Evolutionary conservation across 2,113 vertebrate species (phyloP), one percentile per base, ranked within the genome.

Genomic region (Azemiops feae): DNA sequence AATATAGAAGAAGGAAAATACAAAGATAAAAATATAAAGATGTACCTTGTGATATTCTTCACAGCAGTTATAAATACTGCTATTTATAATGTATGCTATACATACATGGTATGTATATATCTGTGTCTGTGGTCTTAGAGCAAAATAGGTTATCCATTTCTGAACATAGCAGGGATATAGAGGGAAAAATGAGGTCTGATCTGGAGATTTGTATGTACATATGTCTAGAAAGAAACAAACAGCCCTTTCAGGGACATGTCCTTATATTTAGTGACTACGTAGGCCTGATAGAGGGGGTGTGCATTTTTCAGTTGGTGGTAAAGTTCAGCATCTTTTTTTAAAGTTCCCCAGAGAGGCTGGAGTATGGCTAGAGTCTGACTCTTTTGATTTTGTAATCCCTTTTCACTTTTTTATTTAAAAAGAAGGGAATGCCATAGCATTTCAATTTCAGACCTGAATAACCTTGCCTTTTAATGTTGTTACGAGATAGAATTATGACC

Each of bases 211-310:
- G 23, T 39, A 34, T 57, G 96, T 91, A 81, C 81, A 87, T 47
- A 39, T 64, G 85, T 91, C 93, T 87, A 85, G 52, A 87, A 92
- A 91, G 88, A 94, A 96, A 95, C 86, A 88, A 87, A 6, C 81
- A 85, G 85, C 0, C n/a, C 1, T 93, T 93, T 89, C 55, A 47
- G 93, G 85, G 90, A 87, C 5, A 22, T 14, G 11, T 20, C 45
- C 90, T 88, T 92, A 81, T 25, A 52, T 94, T 96, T 92, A 94
- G 88, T 92, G 91, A 86, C 69, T 58, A 11, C 1, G 55, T 69
- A 91, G 0, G 0, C 54, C 43, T 90, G 93, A 86, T 81, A 93
- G 89, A 91, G 87, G 39, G 54, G 87, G 57, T 27, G 60, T 0
- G 0, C 45, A 10, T 92, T 87, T 43, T 92, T 2, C n/a, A 90